phyloP scores from a whole-genome alignment of 2,888 invertebrate species.

The Pachydiplax longipennis region DNA sequence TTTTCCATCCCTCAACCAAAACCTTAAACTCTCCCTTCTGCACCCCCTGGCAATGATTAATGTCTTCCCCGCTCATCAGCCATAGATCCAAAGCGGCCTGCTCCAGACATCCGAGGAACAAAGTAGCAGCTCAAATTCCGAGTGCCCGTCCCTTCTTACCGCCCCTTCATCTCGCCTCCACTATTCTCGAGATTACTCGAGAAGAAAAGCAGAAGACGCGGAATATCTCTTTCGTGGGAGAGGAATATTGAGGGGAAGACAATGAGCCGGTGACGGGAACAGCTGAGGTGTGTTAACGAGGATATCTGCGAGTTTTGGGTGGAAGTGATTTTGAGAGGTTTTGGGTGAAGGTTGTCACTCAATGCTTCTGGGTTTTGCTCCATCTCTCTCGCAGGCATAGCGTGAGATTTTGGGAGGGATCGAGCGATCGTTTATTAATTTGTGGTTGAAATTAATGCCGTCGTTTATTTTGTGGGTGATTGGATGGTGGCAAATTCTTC shows the following conservation, averaged over 20 bases:
- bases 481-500: too few species aligned
- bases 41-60: slow-evolving; percentile 27
- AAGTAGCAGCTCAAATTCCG: slow-evolving; percentile 32
- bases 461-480: too few species aligned
- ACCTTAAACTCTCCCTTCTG: neutral
- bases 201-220: neutral
- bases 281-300: slow-evolving; percentile 41
- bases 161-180: neutral
- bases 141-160: neutral
- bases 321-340: neutral
- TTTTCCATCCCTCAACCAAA: neutral
- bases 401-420: neutral
- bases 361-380: neutral
- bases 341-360: neutral
- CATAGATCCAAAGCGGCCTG: slow-evolving; percentile 34
- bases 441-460: too few species aligned
- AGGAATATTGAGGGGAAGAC: neutral
- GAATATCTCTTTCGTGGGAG: slow-evolving; percentile 2
- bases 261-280: slow-evolving; percentile 38
- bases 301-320: neutral
- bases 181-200: neutral
- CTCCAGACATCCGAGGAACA: slow-evolving; percentile 39
- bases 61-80: slow-evolving; percentile 32
- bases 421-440: neutral
- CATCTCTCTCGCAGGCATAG: neutral